Evolutionary conservation across 2,888 invertebrate genomes (phyloP).

Genomic region (Drosophila subsilvestris): DNA sequence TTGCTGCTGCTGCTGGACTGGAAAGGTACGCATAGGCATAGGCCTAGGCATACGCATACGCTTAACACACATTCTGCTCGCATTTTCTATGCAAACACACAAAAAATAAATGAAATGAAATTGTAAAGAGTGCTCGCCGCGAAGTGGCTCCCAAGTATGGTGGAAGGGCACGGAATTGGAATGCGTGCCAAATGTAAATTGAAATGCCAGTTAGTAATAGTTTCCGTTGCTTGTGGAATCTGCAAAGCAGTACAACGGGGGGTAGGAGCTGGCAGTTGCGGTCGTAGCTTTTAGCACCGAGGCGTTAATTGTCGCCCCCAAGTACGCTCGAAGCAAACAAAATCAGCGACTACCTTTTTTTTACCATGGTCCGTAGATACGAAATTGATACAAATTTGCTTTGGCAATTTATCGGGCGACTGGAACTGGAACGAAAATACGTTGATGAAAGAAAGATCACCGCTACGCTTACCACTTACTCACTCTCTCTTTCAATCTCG

Average conservation of each 20-base stretch:
- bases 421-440: constrained; percentile 50
- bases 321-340: constrained; percentile 73
- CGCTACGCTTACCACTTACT: not conserved
- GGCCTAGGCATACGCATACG: constrained; percentile 53
- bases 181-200: constrained; percentile 68
- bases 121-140: not conserved
- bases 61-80: constrained; percentile 72
- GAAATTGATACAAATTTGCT: constrained; percentile 30
- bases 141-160: not conserved
- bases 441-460: constrained; percentile 15
- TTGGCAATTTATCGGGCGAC: constrained; percentile 60
- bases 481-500: not conserved
- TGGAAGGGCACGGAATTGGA: constrained; percentile 23
- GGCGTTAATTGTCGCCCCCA: constrained; percentile 69
- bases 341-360: constrained; percentile 15
- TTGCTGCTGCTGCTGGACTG: not conserved
- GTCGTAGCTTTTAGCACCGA: constrained; percentile 67
- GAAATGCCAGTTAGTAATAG: constrained; percentile 13
- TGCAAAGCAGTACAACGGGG: not conserved
- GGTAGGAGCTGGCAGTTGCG: constrained; percentile 25
- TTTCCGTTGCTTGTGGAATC: not conserved
- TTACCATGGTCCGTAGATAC: constrained; percentile 3
- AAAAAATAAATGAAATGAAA: not conserved
- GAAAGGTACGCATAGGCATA: not conserved
- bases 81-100: constrained; percentile 63